Evolutionary conservation across 2,797 vertebrate species (phyloP).

Genomic region (Pteropus rufus): DNA sequence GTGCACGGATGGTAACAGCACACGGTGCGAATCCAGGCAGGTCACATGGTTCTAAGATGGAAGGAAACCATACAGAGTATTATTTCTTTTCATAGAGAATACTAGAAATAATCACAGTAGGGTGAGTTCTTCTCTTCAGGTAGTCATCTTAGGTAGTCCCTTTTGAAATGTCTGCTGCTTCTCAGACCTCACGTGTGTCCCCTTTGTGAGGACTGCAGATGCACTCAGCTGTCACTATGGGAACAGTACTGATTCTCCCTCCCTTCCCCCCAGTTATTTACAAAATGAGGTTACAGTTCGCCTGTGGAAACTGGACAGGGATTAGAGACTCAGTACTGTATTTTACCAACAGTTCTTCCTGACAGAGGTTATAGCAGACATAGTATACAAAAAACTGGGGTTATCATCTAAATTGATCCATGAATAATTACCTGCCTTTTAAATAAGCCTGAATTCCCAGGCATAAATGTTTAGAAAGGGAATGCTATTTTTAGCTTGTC

Average conservation of each 20-base stretch:
- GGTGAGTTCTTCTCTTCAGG: background rate
- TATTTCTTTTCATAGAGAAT: background rate
- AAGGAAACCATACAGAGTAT: background rate
- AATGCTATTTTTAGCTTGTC: slow-evolving; percentile 22
- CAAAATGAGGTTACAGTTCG: slow-evolving; percentile 62
- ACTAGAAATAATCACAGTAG: background rate
- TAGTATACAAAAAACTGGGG: slow-evolving; percentile 10
- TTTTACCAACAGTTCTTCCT: slow-evolving; percentile 68
- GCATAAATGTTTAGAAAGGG: background rate
- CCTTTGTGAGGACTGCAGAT: slow-evolving; percentile 16
- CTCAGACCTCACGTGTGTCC: background rate
- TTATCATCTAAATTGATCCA: slow-evolving; percentile 42
- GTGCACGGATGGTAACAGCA: background rate
- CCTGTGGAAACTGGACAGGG: slow-evolving; percentile 59
- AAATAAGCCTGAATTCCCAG: slow-evolving; percentile 59
- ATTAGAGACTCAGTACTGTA: slow-evolving; percentile 67
- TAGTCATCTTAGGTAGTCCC: background rate
- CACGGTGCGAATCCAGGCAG: background rate
- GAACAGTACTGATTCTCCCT: slow-evolving; percentile 66
- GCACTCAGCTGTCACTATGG: slow-evolving; percentile 75
- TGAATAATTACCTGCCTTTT: slow-evolving; percentile 70
- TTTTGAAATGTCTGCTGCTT: background rate
- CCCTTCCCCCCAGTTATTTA: slow-evolving; percentile 52
- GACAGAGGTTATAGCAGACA: slow-evolving; percentile 65
- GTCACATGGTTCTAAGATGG: background rate